A percentile compares a stretch with the other conserved stretches of the same genome.
phyloP scores from a whole-genome alignment of 2,888 invertebrate genomes.

The Apamea monoglypha region DNA sequence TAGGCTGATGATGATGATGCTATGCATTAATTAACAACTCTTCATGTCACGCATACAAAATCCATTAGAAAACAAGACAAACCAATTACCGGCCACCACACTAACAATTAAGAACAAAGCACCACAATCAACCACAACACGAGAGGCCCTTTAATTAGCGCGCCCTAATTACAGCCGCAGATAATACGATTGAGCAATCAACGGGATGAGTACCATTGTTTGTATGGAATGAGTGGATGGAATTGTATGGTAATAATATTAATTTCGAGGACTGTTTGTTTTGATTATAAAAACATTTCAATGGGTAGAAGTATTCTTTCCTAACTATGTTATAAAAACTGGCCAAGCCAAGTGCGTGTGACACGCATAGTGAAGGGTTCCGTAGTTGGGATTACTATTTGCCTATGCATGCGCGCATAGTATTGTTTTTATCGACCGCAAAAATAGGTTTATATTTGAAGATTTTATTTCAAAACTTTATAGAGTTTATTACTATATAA shows the following conservation, averaged over 20 bases:
- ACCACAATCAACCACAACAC: constrained; percentile 6
- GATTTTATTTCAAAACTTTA: neutral
- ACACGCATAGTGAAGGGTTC: neutral
- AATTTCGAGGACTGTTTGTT: constrained; percentile 4
- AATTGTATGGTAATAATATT: constrained; percentile 14
- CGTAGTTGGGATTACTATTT: neutral
- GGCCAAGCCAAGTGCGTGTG: neutral
- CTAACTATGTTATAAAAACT: neutral
- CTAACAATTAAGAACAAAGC: constrained; percentile 6
- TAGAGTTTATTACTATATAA: too few species aligned
- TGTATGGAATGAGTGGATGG: constrained; percentile 13
- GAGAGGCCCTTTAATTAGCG: constrained; percentile 43
- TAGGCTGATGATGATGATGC: too few species aligned
- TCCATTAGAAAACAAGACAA: constrained; percentile 1
- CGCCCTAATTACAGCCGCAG: constrained; percentile 44
- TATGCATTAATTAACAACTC: neutral
- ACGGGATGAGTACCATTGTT: constrained; percentile 17
- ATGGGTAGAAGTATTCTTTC: neutral
- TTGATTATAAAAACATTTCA: neutral
- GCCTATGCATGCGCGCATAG: neutral
- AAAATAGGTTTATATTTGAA: neutral
- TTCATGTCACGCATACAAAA: neutral
- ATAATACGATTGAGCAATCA: constrained; percentile 55
- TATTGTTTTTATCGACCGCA: neutral
- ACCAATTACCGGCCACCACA: constrained; percentile 2